These are phyloP conservation scores for Hestina assimilis DNA, from an alignment of 1,140 invertebrate species.

Conservation along the genomic window DNA sequence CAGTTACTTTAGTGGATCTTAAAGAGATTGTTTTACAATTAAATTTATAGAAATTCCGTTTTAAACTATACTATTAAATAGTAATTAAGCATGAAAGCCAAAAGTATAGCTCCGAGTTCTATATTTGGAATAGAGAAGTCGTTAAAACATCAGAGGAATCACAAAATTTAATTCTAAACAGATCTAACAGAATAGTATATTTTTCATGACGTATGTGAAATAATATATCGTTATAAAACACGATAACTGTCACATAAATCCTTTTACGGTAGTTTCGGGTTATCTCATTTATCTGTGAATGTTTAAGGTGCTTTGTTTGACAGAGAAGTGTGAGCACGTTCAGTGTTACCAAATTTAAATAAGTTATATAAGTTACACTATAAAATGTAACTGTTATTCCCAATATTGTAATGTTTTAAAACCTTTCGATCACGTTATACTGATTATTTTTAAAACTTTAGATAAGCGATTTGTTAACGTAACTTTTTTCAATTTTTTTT, in stretches of 20 bases:
- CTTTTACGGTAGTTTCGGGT: conserved; percentile 47
- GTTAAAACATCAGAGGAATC: conserved; percentile 2
- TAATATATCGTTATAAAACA: conserved; percentile 33
- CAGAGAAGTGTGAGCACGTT: conserved; percentile 11
- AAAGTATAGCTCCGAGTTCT: not conserved
- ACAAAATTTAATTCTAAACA: not conserved
- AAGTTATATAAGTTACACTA: too few relatives aligned
- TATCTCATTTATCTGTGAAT: conserved; percentile 37
- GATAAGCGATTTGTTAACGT: too few relatives aligned
- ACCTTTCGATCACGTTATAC: too few relatives aligned
- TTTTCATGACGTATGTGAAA: conserved; percentile 23
- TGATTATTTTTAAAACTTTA: too few relatives aligned
- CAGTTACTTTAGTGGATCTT: too few relatives aligned
- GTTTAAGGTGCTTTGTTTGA: conserved; percentile 46
- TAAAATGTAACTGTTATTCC: too few relatives aligned
- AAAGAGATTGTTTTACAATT: too few relatives aligned
- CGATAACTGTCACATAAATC: conserved; percentile 43
- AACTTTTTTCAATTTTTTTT: too few relatives aligned
- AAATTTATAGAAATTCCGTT: too few relatives aligned
- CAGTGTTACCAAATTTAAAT: not conserved
- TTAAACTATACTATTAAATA: too few relatives aligned
- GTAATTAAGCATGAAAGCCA: too few relatives aligned
- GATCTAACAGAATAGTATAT: not conserved
- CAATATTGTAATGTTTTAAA: too few relatives aligned
- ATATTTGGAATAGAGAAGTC: conserved; percentile 2